phyloP scores from a whole-genome alignment of 2,113 vertebrate species.

The Aleadryas rufinucha region DNA sequence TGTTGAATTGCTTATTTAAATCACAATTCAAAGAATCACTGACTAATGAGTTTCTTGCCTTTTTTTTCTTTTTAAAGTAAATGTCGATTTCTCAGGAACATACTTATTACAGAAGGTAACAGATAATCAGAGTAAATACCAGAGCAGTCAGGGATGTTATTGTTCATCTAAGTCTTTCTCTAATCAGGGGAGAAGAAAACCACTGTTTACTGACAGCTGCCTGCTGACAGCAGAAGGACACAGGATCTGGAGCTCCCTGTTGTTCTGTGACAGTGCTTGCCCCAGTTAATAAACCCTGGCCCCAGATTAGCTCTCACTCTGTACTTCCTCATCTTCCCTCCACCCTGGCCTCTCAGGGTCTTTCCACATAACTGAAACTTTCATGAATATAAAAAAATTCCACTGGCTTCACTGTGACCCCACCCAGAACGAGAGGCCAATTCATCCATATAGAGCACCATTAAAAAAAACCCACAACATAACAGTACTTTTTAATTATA shows the following conservation, averaged over 20 bases:
- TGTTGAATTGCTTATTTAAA: background rate
- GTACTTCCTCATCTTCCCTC: background rate
- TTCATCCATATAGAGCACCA: background rate
- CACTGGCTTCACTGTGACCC: background rate
- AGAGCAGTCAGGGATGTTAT: background rate
- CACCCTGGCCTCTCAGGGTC: background rate
- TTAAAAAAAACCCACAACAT: rapidly evolving
- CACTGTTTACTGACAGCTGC: background rate
- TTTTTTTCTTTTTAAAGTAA: background rate
- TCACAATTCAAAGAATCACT: background rate
- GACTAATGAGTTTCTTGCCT: background rate
- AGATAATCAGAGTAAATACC: background rate
- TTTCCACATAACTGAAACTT: background rate
- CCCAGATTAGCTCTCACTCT: background rate
- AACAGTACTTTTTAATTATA: background rate
- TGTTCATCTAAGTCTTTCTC: background rate
- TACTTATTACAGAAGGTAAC: background rate
- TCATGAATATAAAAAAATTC: background rate
- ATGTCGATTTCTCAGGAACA: background rate
- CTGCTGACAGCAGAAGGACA: background rate
- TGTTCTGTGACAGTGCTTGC: background rate
- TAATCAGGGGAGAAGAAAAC: background rate
- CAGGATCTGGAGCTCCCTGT: background rate
- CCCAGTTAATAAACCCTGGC: background rate
- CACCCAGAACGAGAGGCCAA: background rate